Evolutionary conservation across 2,888 invertebrate species (phyloP), one percentile per base, ranked within the genome.

Genomic region (Aphodius granarius): DNA sequence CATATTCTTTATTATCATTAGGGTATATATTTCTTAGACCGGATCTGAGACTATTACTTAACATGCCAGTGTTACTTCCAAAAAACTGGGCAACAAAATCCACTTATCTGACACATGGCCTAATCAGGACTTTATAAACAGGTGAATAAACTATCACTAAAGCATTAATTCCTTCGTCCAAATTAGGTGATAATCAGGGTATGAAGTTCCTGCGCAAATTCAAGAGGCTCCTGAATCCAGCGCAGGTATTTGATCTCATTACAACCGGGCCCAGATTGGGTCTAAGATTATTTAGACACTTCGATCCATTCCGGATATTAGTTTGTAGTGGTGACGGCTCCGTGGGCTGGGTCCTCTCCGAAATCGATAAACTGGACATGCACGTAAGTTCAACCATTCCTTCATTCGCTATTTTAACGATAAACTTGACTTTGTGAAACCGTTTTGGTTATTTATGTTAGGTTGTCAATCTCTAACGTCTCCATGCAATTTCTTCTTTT

Each of bases 271-370:
- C 97, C 66, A 93, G 97, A 88, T 92, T 92, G 83, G 94, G 91
- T 5, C 89, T 98, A 82, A 91, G 96, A 78, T 90, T 98, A 82
- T 98, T 98, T 89, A 91, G 97, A 82, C 95, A 96, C 88, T 97
- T 98, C 86, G 97, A 98, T 85, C 97, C 97, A 81, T 95, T 98
- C 86, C 93, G 98, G 81, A 97, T 98, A 84, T 90, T 98, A 80
- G 97, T 98, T 77, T 98, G 98, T 90, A 98, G 98, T 70, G 98
- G 98, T 0, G 98, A 99, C 87, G 98, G 98, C 18, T 97, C 97
- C 62, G 97, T 98, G 6, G 97, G 98, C 73, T 99, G 98, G 98
- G 98, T 99, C 78, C 91, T 99, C 78, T 95, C 96, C 80, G 97
- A 98, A 88, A 95, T 98, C 80, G 98, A 98, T 88, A 94, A 95